Conservation (phyloP, 1,140 invertebrate species). For the Parasteatoda tepidariorum region DNA sequence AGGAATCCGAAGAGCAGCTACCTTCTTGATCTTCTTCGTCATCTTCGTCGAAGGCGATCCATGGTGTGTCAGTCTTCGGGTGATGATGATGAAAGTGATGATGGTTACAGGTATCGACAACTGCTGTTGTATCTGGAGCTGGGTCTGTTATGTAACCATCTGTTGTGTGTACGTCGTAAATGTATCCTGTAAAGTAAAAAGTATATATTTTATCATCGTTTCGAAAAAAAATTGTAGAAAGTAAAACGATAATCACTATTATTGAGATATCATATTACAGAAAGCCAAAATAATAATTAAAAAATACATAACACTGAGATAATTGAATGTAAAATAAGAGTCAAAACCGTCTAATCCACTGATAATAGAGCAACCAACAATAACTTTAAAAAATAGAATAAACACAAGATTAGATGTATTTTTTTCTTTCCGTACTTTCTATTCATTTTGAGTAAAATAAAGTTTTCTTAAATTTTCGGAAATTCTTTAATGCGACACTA, state of each 20-base stretch:
- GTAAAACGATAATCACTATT: background rate
- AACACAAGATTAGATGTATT: no score
- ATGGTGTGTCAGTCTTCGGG: background rate
- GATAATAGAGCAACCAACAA: no score
- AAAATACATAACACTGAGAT: no score
- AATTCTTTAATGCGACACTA: no score
- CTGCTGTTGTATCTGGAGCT: background rate
- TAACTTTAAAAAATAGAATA: no score
- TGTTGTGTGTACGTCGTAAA: constrained; percentile 21
- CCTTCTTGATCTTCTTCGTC: constrained; percentile 11
- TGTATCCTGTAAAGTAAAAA: constrained; percentile 19
- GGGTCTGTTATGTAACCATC: background rate
- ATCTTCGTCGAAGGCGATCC: constrained; percentile 35
- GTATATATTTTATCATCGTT: background rate
- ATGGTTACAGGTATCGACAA: background rate
- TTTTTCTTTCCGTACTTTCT: no score
- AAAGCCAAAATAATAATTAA: no score
- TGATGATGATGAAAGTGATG: background rate
- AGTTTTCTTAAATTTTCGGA: no score
- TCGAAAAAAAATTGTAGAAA: background rate
- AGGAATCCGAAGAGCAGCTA: constrained; percentile 20
- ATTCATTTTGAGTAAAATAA: no score
- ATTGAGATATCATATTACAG: no score
- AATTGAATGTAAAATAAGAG: no score
- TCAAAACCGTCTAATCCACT: no score